These are phyloP conservation scores for Drosophila hydei DNA, from an alignment of 1,140 invertebrate species.

Conservation along the genomic window DNA sequence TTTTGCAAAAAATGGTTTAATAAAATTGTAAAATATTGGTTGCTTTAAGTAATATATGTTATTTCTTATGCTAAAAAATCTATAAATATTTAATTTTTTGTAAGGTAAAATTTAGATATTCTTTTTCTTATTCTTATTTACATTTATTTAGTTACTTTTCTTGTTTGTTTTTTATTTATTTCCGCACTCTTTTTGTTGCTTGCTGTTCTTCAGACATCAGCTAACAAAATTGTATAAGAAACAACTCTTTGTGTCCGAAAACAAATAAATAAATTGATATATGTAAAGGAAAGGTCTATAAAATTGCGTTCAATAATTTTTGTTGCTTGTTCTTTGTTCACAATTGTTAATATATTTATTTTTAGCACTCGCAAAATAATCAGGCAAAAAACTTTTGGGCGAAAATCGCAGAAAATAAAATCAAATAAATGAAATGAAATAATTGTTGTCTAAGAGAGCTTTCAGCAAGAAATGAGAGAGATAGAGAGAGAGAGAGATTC, in stretches of 20 bases:
- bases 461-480: conserved; percentile 5
- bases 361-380: conserved; percentile 40
- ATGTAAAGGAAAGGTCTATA: conserved; percentile 12
- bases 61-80: background rate
- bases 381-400: conserved; percentile 22
- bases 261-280: background rate
- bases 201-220: conserved; percentile 15
- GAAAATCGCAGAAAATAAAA: conserved; percentile 11
- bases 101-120: background rate
- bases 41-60: background rate
- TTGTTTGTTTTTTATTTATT: conserved; percentile 11
- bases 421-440: conserved; percentile 24
- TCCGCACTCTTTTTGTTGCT: conserved; percentile 34
- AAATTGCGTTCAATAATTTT: conserved; percentile 31
- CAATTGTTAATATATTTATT: conserved; percentile 42
- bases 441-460: conserved; percentile 11
- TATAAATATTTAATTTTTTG: background rate
- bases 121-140: background rate
- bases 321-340: conserved; percentile 42
- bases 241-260: conserved; percentile 13
- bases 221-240: conserved; percentile 11
- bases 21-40: no score
- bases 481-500: conserved; percentile 6
- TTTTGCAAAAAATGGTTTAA: background rate
- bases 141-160: conserved; percentile 6